Evolutionary conservation across 2,888 invertebrate genomes (phyloP), one percentile per base, ranked within the genome.

Genomic region (Fragum sueziense): DNA sequence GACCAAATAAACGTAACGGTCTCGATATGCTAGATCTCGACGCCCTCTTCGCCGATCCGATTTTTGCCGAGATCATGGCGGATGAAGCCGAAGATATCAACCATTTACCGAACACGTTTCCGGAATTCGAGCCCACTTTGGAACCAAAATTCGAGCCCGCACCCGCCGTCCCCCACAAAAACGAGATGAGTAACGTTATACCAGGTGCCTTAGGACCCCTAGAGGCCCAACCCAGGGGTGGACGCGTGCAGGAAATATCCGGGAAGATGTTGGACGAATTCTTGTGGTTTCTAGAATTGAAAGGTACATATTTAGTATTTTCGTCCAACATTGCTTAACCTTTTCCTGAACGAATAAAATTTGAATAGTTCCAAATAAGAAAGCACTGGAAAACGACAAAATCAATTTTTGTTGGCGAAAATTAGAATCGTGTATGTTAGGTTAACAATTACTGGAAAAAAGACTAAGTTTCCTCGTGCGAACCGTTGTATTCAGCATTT

Each of bases 131-230:
- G 41, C 47, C 47, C 17, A 47, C 14, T 20, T 47, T 47, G 3
- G 47, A 47, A n/a, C 47, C 47, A 47, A 47, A 47, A 14, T 47
- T 47, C 65, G 41, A 65, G 41, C 65, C 33, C 17, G 69, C 27
- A 29, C 51, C 51, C 1, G 29, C 47, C 29, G 7, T 31, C 6
- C 52, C 69, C 3, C 31, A 29, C 14, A 76, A 80, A 70, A 73
- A 80, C 25, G 76, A 73, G 34, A 76, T 80, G 76, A 76, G 76
- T 22, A 80, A 80, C 33, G 73, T 80, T 17, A 76, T 80, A 22
- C 80, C 80, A 31, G 80, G 80, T 34, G 73, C 80, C n/a, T 62
- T 70, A 27, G 73, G 73, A 22, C 80, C 76, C 6, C 61, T 73
- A 41, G 80, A 78, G 17, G 65, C 51, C 11, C 22, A 29, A 17